Evolutionary conservation across 2,113 vertebrate genomes (phyloP), one percentile per base, ranked within the genome.

Genomic region (Triplophysa dalaica): DNA sequence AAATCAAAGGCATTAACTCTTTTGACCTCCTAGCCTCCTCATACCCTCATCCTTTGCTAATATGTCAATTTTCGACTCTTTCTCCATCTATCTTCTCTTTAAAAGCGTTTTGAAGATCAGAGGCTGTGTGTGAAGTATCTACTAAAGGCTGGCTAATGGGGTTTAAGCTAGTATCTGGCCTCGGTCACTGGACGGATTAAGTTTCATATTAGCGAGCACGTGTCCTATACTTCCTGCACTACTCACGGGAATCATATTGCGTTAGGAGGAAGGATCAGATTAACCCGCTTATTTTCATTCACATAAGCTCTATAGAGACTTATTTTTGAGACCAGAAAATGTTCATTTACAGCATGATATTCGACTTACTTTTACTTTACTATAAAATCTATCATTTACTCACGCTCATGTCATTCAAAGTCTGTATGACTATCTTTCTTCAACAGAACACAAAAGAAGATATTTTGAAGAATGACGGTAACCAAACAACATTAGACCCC

Each of bases 1-100:
- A 85, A 85, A 88, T 87, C 79, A 90, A 88, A 81, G 74, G 50
- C 77, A 83, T 85, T 82, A 81, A 56, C 50, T 64, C 58, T 70
- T 64, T 78, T 86, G 68, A 88, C 84, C 75, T 21, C 24, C 66
- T 14, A 3, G 66, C 81, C 78, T 60, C 52, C 66, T 83, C 78
- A 80, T 77, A 83, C 58, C 79, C 67, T 85, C 63, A 77, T 80
- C 66, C 68, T 75, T 74, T 54, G 38, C 70, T 66, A 77, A 70
- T 43, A 79, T 65, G 48, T 70, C n/a, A 38, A 61, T 70, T 78
- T 75, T 63, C 22, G 14, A 38, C 70, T 63, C 69, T 21, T 56
- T 77, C 50, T 24, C 64, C 45, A 45, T 63, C 45, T 72, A 50
- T 70, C 61, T 81, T 79, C 77, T 50, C 60, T 77, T 70, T 69